These are phyloP conservation scores for Apodemus sylvaticus DNA, from an alignment of 2,113 vertebrate genomes.

Conservation along the genomic window DNA sequence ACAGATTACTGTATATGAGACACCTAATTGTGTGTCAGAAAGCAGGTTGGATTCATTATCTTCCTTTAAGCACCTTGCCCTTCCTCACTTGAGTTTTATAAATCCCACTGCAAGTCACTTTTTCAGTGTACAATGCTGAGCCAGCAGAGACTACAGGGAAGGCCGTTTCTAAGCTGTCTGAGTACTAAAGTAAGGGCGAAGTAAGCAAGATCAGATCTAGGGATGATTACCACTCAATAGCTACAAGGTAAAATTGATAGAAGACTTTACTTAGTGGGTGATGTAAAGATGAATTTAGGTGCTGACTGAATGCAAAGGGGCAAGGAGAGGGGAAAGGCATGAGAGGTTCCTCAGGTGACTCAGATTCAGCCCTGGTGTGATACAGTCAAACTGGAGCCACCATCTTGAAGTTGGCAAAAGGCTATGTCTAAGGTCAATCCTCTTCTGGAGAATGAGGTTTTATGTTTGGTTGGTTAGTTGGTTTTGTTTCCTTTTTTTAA, in stretches of 20 bases:
- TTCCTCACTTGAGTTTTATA: neutral
- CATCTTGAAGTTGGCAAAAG: neutral
- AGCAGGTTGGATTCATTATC: neutral
- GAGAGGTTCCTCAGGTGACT: rapidly evolving
- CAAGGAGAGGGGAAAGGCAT: neutral
- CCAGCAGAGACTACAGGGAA: neutral
- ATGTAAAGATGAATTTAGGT: neutral
- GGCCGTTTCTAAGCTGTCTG: neutral
- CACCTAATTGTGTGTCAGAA: neutral
- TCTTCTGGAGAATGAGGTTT: neutral
- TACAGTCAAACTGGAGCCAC: neutral
- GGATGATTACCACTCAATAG: neutral
- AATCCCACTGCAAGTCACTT: neutral
- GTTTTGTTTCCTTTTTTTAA: too few species aligned
- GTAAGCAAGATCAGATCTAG: neutral
- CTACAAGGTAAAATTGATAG: neutral
- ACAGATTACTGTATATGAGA: neutral
- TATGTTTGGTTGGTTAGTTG: too few species aligned
- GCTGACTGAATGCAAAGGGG: neutral
- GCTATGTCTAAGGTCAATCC: neutral
- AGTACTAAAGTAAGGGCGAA: neutral
- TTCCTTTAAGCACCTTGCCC: neutral
- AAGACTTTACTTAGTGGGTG: neutral
- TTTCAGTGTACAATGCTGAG: neutral
- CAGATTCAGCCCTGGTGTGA: neutral